Percentiles rank a stretch among this genome's conserved stretches.
These are phyloP conservation scores for Crossaster papposus DNA, from an alignment of 53 echinoderm and acorn worm species.

Conservation along the genomic window DNA sequence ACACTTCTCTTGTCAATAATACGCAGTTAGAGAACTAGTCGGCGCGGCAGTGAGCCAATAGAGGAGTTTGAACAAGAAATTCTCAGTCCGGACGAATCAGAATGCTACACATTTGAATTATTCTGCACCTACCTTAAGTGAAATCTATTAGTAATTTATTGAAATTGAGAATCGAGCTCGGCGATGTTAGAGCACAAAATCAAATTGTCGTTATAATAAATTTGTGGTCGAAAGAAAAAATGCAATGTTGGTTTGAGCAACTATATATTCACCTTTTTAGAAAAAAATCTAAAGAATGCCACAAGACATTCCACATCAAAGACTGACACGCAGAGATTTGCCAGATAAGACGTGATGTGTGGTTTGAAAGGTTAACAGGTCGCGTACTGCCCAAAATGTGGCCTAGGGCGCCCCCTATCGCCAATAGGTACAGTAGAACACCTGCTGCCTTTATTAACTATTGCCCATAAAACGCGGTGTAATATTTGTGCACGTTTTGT, in stretches of 20 bases:
- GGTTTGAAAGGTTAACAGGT: neutral
- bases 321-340: no score
- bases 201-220: no score
- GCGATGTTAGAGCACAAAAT: no score
- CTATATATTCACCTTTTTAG: no score
- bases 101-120: no score
- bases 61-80: neutral
- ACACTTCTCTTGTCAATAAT: neutral
- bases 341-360: neutral
- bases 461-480: neutral
- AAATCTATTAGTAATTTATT: no score
- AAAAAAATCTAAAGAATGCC: no score
- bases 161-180: no score
- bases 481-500: neutral
- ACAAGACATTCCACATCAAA: no score
- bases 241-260: no score
- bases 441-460: neutral
- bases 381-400: neutral
- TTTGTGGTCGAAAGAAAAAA: no score
- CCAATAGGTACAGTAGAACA: neutral
- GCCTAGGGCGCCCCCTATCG: constrained; percentile 52
- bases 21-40: neutral
- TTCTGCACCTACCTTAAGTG: no score
- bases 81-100: neutral
- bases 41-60: neutral